Evolutionary conservation across 2,797 vertebrate genomes (phyloP).

Genomic region (Tiaroga cobitis): DNA sequence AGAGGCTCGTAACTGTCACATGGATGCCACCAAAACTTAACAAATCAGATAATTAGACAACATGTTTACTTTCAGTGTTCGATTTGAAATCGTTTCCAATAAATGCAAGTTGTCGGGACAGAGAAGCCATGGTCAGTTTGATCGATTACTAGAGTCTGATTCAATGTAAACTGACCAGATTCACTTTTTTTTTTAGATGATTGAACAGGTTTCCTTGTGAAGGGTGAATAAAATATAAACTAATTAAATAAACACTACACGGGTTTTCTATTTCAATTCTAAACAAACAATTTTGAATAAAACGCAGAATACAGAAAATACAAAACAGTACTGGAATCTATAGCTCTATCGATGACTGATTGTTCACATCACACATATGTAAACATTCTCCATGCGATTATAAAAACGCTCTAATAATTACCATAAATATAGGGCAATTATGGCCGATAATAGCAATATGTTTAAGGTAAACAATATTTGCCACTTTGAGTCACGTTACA

Average conservation of each 20-base stretch:
- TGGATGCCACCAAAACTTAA: conserved; percentile 51
- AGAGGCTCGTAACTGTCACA: conserved; percentile 58
- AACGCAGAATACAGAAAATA: neutral
- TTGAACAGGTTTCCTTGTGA: neutral
- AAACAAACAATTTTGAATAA: neutral
- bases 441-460: conserved; percentile 46
- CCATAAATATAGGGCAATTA: neutral
- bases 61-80: conserved; percentile 55
- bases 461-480: conserved; percentile 75
- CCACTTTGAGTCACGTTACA: conserved; percentile 62
- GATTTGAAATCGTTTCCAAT: neutral
- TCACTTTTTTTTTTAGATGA: conserved; percentile 11
- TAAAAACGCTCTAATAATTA: neutral
- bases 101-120: neutral
- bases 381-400: conserved; percentile 1
- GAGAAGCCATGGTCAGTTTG: neutral
- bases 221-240: neutral
- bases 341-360: neutral
- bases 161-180: conserved; percentile 17
- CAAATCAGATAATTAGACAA: conserved; percentile 26
- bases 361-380: neutral
- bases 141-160: conserved; percentile 25
- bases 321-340: neutral
- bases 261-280: neutral
- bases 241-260: neutral